Base-by-base conservation (phyloP, 2,797 vertebrate genomes). In the Echeneis naucrates region DNA sequence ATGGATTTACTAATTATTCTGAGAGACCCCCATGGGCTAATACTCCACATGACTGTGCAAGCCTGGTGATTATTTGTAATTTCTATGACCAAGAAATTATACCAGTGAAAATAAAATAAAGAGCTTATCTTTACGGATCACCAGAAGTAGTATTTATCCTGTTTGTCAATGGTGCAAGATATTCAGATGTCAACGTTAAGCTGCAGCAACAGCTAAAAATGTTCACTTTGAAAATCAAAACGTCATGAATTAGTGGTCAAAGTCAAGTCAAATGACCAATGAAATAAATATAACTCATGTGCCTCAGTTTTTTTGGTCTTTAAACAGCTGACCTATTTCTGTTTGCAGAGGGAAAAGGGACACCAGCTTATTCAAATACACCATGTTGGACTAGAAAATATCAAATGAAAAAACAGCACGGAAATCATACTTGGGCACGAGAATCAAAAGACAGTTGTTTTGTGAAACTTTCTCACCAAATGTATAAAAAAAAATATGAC, bases 1-100 rank as follows among this genome's bases (percentile, higher is more conserved):
- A 70, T 48, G 63, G 26, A 26, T 65, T 78, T 66, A 61, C 59
- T 77, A 48, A 76, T 74, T 58, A 70, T 75, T 79, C 45, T 60
- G 65, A 76, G 50, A 63, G 40, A 62, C 32, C 44, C 59, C 32
- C 54, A 54, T 17, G 26, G 59, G 75, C 45, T 45, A 62, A 77
- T 58, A 33, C 51, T 72, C 45, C 19, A 19, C 58, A 52, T 57
- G 54, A 73, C 54, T 50, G 47, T 2, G n/a, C 1, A 7, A 50
- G 38, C 37, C 27, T 26, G 1, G 19, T 62, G 67, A 82, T 72
- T 61, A 69, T 78, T 60, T 72, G 33, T 16, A 58, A 77, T 56
- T 62, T 40, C 60, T 73, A 50, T 38, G 44, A 52, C 44, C 50
- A 32, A 62, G 74, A 65, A 69, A 50, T 58, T 52, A 52, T 33